A percentile compares a stretch with the other conserved stretches of the same genome.
phyloP scores from a whole-genome alignment of 1,140 invertebrate genomes.

The Zelostemma sp. region DNA sequence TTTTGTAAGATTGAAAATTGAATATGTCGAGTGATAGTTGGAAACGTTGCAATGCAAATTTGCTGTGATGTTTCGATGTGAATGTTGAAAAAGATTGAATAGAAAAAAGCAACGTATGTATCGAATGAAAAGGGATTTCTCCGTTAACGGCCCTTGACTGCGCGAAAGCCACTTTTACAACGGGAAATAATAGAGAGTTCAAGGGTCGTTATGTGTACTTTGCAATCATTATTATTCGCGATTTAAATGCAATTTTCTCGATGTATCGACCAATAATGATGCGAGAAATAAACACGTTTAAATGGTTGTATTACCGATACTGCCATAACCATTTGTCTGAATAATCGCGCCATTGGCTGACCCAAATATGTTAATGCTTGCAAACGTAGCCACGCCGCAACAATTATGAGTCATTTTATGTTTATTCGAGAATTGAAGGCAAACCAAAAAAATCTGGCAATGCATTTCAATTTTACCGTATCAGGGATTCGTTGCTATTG shows the following conservation, averaged over 20 bases:
- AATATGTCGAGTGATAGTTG: too few relatives aligned
- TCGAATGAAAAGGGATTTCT: too few relatives aligned
- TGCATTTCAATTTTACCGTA: not conserved
- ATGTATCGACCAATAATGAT: conserved; percentile 18
- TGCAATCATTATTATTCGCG: conserved; percentile 23
- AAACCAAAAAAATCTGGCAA: not conserved
- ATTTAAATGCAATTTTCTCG: conserved; percentile 28
- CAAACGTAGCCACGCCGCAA: conserved; percentile 20
- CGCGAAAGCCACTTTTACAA: not conserved
- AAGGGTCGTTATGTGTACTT: conserved; percentile 9
- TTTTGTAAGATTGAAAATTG: too few relatives aligned
- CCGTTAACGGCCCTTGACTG: not conserved
- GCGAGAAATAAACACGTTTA: conserved; percentile 18
- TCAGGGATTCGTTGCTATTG: too few relatives aligned
- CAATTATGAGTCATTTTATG: conserved; percentile 3
- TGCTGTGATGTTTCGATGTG: too few relatives aligned
- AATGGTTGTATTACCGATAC: conserved; percentile 23
- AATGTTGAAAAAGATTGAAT: too few relatives aligned
- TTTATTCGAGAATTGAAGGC: not conserved
- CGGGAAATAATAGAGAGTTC: not conserved
- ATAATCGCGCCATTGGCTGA: conserved; percentile 17
- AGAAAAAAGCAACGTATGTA: too few relatives aligned
- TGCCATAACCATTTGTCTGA: conserved; percentile 32
- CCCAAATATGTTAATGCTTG: conserved; percentile 25
- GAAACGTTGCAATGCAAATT: too few relatives aligned